Evolutionary conservation across 1,140 invertebrate species (phyloP).

Genomic region (Drosophila micromelanica): DNA sequence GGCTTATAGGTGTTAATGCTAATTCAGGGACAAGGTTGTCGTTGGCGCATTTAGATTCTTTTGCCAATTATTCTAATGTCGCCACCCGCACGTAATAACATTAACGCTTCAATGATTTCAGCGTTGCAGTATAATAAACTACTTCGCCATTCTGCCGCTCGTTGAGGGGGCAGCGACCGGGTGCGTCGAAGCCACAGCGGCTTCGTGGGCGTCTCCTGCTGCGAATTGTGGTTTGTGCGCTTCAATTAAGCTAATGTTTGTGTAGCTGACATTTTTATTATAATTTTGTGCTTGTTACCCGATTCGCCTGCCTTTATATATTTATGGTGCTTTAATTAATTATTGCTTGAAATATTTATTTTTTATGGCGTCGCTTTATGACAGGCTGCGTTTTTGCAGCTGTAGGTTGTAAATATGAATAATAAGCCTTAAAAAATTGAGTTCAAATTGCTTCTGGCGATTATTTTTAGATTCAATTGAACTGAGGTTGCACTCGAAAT

Average conservation of each 20-base stretch:
- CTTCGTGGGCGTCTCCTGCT: slow-evolving; percentile 33
- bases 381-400: slow-evolving; percentile 20
- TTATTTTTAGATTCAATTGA: slow-evolving; percentile 6
- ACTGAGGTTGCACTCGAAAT: not conserved
- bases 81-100: slow-evolving; percentile 64
- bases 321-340: slow-evolving; percentile 74
- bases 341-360: slow-evolving; percentile 35
- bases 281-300: slow-evolving; percentile 62
- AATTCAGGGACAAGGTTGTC: slow-evolving; percentile 66
- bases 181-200: slow-evolving; percentile 5
- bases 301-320: slow-evolving; percentile 37
- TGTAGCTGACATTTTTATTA: slow-evolving; percentile 68
- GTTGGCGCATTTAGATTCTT: slow-evolving; percentile 56
- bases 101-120: slow-evolving; percentile 69
- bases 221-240: slow-evolving; percentile 22
- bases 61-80: slow-evolving; percentile 65
- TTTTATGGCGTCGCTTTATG: slow-evolving; percentile 23
- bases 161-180: slow-evolving; percentile 37
- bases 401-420: slow-evolving; percentile 36
- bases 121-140: slow-evolving; percentile 59
- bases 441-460: slow-evolving; percentile 1
- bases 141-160: slow-evolving; percentile 26
- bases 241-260: slow-evolving; percentile 61
- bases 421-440: slow-evolving; percentile 1
- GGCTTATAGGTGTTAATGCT: slow-evolving; percentile 17